Conservation (phyloP, 2,113 vertebrate genomes). For the Psilopsiagon aurifrons region DNA sequence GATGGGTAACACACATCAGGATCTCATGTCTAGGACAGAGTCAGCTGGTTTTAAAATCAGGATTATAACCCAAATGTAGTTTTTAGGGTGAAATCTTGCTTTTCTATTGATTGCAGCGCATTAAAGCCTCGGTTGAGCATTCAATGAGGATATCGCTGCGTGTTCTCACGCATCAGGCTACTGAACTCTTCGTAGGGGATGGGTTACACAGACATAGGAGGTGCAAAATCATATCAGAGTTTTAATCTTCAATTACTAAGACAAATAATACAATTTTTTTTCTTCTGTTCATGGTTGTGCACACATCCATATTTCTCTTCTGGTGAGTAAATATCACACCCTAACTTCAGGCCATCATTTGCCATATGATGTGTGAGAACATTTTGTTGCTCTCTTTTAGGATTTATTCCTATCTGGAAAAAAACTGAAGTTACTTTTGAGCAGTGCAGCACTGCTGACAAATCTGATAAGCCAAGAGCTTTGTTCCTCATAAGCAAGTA, state of each 20-base stretch:
- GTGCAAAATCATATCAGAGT: background rate
- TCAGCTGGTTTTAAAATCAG: background rate
- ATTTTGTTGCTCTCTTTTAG: constrained; percentile 53
- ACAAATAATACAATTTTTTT: background rate
- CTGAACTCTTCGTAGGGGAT: background rate
- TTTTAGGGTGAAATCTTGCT: background rate
- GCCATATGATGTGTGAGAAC: constrained; percentile 54
- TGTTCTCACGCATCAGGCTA: background rate
- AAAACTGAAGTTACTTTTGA: constrained; percentile 24
- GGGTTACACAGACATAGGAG: background rate
- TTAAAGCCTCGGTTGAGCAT: background rate
- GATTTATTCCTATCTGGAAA: constrained; percentile 15
- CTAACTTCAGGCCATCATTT: constrained; percentile 32
- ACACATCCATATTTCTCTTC: background rate
- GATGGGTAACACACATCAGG: background rate
- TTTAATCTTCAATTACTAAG: background rate
- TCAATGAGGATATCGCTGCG: background rate
- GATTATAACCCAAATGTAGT: background rate
- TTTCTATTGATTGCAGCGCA: background rate
- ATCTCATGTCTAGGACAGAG: background rate
- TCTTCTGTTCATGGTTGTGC: background rate
- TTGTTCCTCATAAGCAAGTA: constrained; percentile 28
- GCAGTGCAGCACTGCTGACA: background rate
- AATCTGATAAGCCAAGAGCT: constrained; percentile 2
- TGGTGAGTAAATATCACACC: constrained; percentile 15